phyloP scores from a whole-genome alignment of 2,888 invertebrate genomes.

The Drosophila crucigera region DNA sequence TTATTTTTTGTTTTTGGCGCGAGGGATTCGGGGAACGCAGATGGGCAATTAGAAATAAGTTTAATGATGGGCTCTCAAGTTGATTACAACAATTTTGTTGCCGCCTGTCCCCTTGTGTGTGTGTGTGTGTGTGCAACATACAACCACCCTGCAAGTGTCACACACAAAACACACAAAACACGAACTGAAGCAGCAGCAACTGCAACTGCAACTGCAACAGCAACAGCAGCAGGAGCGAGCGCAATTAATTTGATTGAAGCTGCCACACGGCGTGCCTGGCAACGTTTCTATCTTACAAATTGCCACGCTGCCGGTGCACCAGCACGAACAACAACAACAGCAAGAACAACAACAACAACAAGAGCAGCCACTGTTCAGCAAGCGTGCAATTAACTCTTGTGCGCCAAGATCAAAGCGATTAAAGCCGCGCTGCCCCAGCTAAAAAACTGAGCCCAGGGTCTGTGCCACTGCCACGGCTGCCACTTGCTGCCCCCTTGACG shows the following conservation, averaged over 20 bases:
- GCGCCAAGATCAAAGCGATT: slow-evolving; percentile 84
- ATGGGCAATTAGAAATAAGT: slow-evolving; percentile 64
- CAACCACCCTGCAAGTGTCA: slow-evolving; percentile 57
- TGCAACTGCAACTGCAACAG: slow-evolving; percentile 10
- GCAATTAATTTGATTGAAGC: slow-evolving; percentile 85
- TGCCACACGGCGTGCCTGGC: slow-evolving; percentile 81
- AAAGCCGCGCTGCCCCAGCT: slow-evolving; percentile 67
- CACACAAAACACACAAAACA: slow-evolving; percentile 39
- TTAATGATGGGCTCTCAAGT: slow-evolving; percentile 63
- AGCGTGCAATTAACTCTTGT: slow-evolving; percentile 84
- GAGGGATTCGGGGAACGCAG: neutral
- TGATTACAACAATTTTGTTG: slow-evolving; percentile 56
- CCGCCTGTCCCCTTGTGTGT: slow-evolving; percentile 10
- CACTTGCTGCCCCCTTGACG: slow-evolving; percentile 4
- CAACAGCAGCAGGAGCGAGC: slow-evolving; percentile 35
- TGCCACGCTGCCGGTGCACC: slow-evolving; percentile 56
- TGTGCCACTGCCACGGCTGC: slow-evolving; percentile 5
- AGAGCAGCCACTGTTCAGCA: slow-evolving; percentile 75
- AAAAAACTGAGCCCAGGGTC: slow-evolving; percentile 10
- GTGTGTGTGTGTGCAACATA: neutral
- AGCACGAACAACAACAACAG: slow-evolving; percentile 32
- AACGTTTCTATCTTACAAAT: slow-evolving; percentile 76
- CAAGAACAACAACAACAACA: slow-evolving; percentile 37
- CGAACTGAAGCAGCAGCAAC: slow-evolving; percentile 3
- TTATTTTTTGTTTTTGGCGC: neutral